Base-by-base conservation (phyloP, 2,113 vertebrate species). In the Dromaius novaehollandiae region DNA sequence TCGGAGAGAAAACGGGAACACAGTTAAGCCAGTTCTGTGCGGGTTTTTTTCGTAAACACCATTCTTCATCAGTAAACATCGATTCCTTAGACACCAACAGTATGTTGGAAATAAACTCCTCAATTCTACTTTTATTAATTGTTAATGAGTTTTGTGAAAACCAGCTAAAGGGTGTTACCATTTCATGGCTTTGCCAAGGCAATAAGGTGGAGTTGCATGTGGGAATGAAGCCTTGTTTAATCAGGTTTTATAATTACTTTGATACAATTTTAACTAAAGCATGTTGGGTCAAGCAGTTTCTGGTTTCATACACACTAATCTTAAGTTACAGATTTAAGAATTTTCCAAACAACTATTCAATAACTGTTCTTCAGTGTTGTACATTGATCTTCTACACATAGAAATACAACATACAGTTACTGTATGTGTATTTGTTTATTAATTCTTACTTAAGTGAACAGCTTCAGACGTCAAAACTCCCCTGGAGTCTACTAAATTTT, bases 151-250 rank as follows among this genome's bases (percentile, higher is more conserved):
- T 84, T 32, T 79, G 88, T 70, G 92, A 92, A 89, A 91, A 77
- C 79, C 80, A 92, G 86, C 56, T 63, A 91, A 38, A 97, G 97
- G 97, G 96, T 97, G 96, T 97, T 97, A 88, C 96, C 96, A 69
- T 36, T 36, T 63, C 71, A 60, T 2, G 32, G 46, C 36, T 95
- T 83, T 97, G 97, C 95, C 97, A 98, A 94, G 91, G 68, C 93
- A 97, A 80, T 84, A 96, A 98, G 98, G 98, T 97, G 97, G 97
- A 98, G 98, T 34, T 93, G 56, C 42, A 38, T 92, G 88, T 97
- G 97, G 95, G 97, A 98, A 98, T 94, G 96, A 96, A 95, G 85
- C 93, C 90, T 96, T 97, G 95, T 98, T 97, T 98, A 97, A 96
- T 97, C 95, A 96, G 93, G 95, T 95, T 97, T 96, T 97, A 81